Conservation (phyloP, 1,140 invertebrate genomes). For the Cecropterus lyciades region DNA sequence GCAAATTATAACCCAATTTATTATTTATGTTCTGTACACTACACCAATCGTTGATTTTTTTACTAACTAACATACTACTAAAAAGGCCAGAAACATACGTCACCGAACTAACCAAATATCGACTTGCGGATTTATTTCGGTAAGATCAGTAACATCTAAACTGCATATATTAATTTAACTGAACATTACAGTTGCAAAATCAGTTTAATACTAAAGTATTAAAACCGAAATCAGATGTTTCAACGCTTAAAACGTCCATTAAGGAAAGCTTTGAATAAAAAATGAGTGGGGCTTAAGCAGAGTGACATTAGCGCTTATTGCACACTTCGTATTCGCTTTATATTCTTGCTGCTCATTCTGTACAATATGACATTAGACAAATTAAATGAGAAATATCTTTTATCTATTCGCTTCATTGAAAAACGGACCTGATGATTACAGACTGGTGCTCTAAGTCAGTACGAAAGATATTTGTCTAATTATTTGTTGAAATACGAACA, state of each 20-base stretch:
- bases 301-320: conserved; percentile 15
- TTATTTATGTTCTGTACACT: too few relatives aligned
- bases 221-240: conserved; percentile 18
- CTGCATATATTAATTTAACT: too few relatives aligned
- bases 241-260: conserved; percentile 18
- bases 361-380: neutral
- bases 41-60: too few relatives aligned
- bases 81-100: too few relatives aligned
- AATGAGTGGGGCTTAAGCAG: conserved; percentile 8
- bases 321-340: conserved; percentile 12
- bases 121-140: too few relatives aligned
- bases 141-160: too few relatives aligned
- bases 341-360: conserved; percentile 1
- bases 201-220: conserved; percentile 6
- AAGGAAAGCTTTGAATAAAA: conserved; percentile 24
- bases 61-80: too few relatives aligned
- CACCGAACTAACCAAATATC: too few relatives aligned
- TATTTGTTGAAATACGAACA: too few relatives aligned
- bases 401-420: neutral
- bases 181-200: neutral
- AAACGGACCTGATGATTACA: neutral
- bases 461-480: too few relatives aligned
- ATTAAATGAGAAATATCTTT: conserved; percentile 2
- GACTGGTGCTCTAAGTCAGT: too few relatives aligned
- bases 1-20: too few relatives aligned